Evolutionary conservation across 2,113 vertebrate species (phyloP).

Genomic region (Oryzias woworae): DNA sequence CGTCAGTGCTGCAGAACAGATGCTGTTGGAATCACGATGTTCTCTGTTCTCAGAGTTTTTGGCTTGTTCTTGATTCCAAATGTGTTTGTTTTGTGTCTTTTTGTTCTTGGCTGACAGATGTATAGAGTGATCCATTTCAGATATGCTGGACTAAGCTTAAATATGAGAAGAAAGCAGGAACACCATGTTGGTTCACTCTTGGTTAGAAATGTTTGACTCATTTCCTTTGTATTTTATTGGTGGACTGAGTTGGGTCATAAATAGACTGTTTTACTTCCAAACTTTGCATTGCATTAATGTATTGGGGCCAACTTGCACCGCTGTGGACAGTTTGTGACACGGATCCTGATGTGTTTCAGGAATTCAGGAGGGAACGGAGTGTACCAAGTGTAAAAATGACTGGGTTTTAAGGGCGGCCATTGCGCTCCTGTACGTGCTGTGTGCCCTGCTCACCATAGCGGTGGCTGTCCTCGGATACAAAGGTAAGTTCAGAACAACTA

Average conservation of each 20-base stretch:
- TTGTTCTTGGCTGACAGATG: slow-evolving; percentile 44
- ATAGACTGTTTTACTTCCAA: slow-evolving; percentile 3
- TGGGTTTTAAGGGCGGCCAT: slow-evolving; percentile 95
- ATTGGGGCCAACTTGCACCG: not conserved
- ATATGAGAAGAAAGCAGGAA: slow-evolving; percentile 25
- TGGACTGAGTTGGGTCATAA: slow-evolving; percentile 8
- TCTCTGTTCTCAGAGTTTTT: slow-evolving; percentile 33
- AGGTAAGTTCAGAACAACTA: slow-evolving; percentile 78
- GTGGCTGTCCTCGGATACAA: slow-evolving; percentile 97
- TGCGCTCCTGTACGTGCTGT: slow-evolving; percentile 90
- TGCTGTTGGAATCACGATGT: slow-evolving; percentile 47
- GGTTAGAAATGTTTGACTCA: slow-evolving; percentile 8
- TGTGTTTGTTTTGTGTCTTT: slow-evolving; percentile 56
- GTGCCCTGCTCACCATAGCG: slow-evolving; percentile 92
- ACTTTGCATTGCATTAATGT: not conserved
- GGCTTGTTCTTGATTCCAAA: slow-evolving; percentile 33
- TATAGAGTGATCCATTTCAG: slow-evolving; percentile 36
- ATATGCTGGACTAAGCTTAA: slow-evolving; percentile 34
- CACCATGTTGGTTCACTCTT: slow-evolving; percentile 21
- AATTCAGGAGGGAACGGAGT: slow-evolving; percentile 96
- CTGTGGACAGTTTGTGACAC: slow-evolving; percentile 10
- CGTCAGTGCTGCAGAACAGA: not conserved
- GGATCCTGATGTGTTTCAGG: slow-evolving; percentile 79
- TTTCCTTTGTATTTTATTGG: slow-evolving; percentile 19
- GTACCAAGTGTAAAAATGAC: slow-evolving; percentile 97